phyloP scores from a whole-genome alignment of 2,113 vertebrate genomes.

The Phodopus roborovskii region DNA sequence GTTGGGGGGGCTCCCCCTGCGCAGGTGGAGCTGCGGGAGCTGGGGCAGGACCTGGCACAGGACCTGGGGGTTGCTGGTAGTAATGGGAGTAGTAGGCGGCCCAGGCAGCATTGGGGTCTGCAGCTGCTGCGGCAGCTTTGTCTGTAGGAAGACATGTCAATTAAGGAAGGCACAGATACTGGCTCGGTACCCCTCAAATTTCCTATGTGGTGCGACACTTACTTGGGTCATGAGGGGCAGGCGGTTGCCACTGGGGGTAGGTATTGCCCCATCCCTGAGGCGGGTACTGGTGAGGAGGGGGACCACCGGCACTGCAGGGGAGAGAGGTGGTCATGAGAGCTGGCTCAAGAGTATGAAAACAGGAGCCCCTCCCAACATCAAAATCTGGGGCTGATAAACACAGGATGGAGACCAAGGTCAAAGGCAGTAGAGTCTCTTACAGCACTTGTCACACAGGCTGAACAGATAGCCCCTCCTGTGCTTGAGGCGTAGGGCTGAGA shows the following conservation, averaged over 20 bases:
- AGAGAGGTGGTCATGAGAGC: not conserved
- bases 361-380: not conserved
- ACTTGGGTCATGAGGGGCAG: conserved; percentile 94
- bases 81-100: conserved; percentile 96
- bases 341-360: not conserved
- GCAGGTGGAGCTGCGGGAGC: conserved; percentile 88
- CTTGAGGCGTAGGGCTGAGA: not conserved
- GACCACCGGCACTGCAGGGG: conserved; percentile 87
- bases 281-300: conserved; percentile 91
- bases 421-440: not conserved
- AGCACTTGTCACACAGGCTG: not conserved
- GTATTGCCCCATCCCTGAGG: conserved; percentile 93
- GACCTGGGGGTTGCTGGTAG: conserved; percentile 92
- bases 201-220: conserved; percentile 70
- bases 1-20: conserved; percentile 88
- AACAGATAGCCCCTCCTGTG: not conserved
- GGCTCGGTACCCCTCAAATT: fast-evolving
- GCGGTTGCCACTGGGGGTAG: conserved; percentile 95
- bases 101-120: conserved; percentile 95
- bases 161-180: not conserved
- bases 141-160: conserved; percentile 70
- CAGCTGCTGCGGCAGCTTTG: conserved; percentile 88
- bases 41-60: conserved; percentile 88
- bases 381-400: not conserved
- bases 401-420: not conserved